Evolutionary conservation across 2,797 vertebrate species (phyloP).

Genomic region (Hoplostethus atlanticus): DNA sequence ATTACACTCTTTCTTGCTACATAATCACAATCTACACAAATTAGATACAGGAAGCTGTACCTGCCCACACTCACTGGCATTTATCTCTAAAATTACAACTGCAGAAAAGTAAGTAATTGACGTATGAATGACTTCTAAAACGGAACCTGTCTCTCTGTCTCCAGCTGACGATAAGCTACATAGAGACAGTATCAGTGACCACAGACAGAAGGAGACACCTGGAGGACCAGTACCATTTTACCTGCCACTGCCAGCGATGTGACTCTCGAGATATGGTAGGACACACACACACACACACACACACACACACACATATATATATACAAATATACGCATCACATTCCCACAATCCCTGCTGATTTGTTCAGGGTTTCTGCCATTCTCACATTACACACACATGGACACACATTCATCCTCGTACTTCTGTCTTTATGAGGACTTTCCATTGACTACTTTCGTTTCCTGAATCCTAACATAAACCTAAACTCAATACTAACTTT

Average conservation of each 20-base stretch:
- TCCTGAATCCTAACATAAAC: too few relatives aligned
- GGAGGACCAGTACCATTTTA: constrained; percentile 77
- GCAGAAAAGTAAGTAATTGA: background rate
- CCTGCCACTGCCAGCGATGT: constrained; percentile 72
- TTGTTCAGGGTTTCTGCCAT: background rate
- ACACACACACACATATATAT: constrained; percentile 10
- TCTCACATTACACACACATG: too few relatives aligned
- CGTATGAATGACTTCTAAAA: background rate
- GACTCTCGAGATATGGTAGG: constrained; percentile 61
- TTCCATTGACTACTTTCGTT: too few relatives aligned
- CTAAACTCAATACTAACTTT: too few relatives aligned
- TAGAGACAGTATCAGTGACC: constrained; percentile 63
- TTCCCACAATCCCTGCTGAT: background rate
- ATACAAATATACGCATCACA: constrained; percentile 13
- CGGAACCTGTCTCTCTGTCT: constrained; percentile 25
- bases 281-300: constrained; percentile 14
- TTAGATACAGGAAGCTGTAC: background rate
- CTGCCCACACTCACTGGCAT: background rate
- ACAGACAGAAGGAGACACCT: constrained; percentile 73
- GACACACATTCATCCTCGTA: too few relatives aligned
- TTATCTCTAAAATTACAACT: background rate
- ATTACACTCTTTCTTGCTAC: constrained; percentile 6
- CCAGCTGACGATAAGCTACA: constrained; percentile 77
- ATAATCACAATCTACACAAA: background rate
- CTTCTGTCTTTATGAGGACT: too few relatives aligned